A percentile compares a stretch with the other conserved stretches of the same genome.
These are phyloP conservation scores for Euzetes globulus DNA, from an alignment of 2,888 invertebrate species.

Conservation along the genomic window DNA sequence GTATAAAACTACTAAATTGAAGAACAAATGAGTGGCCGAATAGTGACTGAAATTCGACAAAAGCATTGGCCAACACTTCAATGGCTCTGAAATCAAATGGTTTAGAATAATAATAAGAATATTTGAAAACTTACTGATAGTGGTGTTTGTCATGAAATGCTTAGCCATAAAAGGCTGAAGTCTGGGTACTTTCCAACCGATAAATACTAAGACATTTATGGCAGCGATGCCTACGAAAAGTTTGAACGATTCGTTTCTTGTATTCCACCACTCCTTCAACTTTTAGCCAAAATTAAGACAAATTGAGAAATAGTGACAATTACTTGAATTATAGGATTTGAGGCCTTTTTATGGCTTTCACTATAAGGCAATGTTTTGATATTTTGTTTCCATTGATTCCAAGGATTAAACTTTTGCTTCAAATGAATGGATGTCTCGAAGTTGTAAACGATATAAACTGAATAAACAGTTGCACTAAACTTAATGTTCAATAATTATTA, in stretches of 20 bases:
- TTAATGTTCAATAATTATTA: conserved; percentile 44
- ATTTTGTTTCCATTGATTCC: conserved; percentile 14
- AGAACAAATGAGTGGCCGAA: conserved; percentile 71
- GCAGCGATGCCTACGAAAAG: conserved; percentile 71
- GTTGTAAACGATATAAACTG: conserved; percentile 74
- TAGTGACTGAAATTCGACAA: conserved; percentile 92
- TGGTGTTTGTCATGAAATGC: conserved; percentile 75
- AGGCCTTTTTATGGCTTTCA: background rate
- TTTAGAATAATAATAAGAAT: conserved; percentile 44
- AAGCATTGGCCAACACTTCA: conserved; percentile 72
- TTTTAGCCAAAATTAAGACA: conserved; percentile 44
- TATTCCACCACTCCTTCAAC: conserved; percentile 62
- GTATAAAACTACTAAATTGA: conserved; percentile 93
- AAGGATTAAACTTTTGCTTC: background rate
- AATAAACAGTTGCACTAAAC: conserved; percentile 63
- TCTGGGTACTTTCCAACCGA: conserved; percentile 68
- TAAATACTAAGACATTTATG: conserved; percentile 68
- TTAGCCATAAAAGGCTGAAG: conserved; percentile 66
- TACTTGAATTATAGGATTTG: background rate
- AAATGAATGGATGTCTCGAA: conserved; percentile 58
- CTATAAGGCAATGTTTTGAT: background rate
- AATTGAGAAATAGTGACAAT: background rate
- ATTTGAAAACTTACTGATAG: conserved; percentile 55
- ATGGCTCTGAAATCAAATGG: conserved; percentile 13
- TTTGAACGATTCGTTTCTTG: conserved; percentile 63